Evolutionary conservation across 2,888 invertebrate species (phyloP).

Genomic region (Machimus atricapillus): DNA sequence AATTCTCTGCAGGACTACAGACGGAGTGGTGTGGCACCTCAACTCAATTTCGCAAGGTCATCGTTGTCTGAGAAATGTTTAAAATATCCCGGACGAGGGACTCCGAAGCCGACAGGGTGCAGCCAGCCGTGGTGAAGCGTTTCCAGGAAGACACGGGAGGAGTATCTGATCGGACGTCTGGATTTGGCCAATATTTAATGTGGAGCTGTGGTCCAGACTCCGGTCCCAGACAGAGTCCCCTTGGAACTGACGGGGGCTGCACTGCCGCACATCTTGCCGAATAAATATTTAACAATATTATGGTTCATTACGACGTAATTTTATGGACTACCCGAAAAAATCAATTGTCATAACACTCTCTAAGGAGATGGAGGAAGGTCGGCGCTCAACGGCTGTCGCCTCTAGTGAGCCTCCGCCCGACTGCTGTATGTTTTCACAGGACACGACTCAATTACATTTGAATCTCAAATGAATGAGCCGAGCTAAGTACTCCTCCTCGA

Average conservation of each 20-base stretch:
- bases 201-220: not conserved
- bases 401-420: not conserved
- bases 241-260: not conserved
- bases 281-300: constrained; percentile 31
- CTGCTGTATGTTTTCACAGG: constrained; percentile 23
- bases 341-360: constrained; percentile 24
- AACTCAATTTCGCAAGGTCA: not conserved
- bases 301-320: constrained; percentile 12
- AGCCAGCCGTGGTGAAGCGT: not conserved
- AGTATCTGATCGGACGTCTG: not conserved
- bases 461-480: constrained; percentile 26
- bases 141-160: not conserved
- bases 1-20: not conserved
- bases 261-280: not conserved
- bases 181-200: not conserved
- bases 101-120: not conserved
- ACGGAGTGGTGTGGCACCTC: not conserved
- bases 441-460: constrained; percentile 37
- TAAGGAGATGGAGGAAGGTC: not conserved
- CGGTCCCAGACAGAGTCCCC: not conserved
- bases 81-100: not conserved
- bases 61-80: not conserved
- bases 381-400: constrained; percentile 9
- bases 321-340: constrained; percentile 19
- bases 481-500: constrained; percentile 10